Evolutionary conservation across 2,888 invertebrate species (phyloP).

Genomic region (Protophormia terraenovae): DNA sequence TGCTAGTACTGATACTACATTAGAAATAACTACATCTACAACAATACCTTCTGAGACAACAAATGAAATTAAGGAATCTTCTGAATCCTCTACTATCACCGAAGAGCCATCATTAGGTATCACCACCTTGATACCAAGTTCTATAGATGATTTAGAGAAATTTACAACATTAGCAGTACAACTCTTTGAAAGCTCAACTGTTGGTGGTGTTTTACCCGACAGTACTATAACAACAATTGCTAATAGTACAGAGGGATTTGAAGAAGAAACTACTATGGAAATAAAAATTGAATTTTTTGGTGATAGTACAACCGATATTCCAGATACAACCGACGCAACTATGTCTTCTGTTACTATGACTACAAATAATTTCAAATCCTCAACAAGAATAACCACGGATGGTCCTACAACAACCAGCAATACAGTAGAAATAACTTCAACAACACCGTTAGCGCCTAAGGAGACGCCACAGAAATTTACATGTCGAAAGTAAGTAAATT

Average conservation of each 20-base stretch:
- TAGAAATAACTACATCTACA: conserved; percentile 35
- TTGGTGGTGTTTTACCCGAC: background rate
- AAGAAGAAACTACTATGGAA: background rate
- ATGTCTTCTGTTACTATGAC: background rate
- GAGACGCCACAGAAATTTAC: conserved; percentile 73
- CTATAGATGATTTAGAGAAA: conserved; percentile 22
- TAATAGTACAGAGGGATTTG: background rate
- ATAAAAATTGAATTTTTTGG: conserved; percentile 8
- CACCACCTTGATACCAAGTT: conserved; percentile 16
- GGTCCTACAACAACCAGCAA: background rate
- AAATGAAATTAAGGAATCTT: background rate
- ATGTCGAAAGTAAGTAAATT: conserved; percentile 73
- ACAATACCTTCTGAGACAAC: conserved; percentile 2
- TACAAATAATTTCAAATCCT: background rate
- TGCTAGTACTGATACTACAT: conserved; percentile 54
- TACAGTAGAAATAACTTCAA: conserved; percentile 3
- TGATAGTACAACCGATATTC: background rate
- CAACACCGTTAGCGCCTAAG: background rate
- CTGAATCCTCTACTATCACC: conserved; percentile 30
- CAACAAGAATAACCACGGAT: conserved; percentile 31
- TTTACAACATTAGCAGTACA: conserved; percentile 24
- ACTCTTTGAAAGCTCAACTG: conserved; percentile 24
- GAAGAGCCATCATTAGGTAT: conserved; percentile 10
- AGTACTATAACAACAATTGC: background rate
- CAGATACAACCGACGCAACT: background rate